A percentile compares a stretch with the other conserved stretches of the same genome.
phyloP scores from a whole-genome alignment of 2,113 vertebrate genomes.

The Neoarius graeffei region DNA sequence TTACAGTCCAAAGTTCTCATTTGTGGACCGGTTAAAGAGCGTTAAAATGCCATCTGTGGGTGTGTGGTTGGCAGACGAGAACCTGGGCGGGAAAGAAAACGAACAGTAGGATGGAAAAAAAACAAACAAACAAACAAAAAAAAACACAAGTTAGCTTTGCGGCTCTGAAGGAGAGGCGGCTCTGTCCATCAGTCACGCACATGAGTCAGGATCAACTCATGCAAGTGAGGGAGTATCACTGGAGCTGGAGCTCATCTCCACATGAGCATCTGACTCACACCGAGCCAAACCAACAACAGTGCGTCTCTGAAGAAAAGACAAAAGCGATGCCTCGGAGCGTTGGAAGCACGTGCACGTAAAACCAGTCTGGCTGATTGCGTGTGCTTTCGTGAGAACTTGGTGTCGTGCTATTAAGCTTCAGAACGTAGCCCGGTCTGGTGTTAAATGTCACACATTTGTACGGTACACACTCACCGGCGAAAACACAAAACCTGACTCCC shows the following conservation, averaged over 20 bases:
- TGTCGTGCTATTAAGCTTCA: constrained; percentile 13
- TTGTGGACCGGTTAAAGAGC: background rate
- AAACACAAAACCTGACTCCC: constrained; percentile 48
- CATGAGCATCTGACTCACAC: constrained; percentile 20
- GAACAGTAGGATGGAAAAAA: constrained; percentile 7
- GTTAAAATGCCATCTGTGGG: constrained; percentile 49
- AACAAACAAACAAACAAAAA: constrained; percentile 4
- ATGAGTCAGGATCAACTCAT: constrained; percentile 26
- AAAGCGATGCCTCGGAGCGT: background rate
- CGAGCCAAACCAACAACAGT: background rate
- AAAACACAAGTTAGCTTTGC: constrained; percentile 37
- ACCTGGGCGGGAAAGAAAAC: background rate
- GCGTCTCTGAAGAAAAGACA: too few species aligned
- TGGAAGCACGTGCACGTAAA: background rate
- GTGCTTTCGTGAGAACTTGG: constrained; percentile 29
- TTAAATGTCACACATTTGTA: constrained; percentile 60
- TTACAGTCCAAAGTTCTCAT: constrained; percentile 35
- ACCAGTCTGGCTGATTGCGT: constrained; percentile 25
- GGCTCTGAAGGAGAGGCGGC: constrained; percentile 28
- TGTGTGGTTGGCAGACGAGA: constrained; percentile 16
- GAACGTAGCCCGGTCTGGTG: background rate
- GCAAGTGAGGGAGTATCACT: constrained; percentile 17
- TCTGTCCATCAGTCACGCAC: background rate
- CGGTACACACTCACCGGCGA: constrained; percentile 33
- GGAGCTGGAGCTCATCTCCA: constrained; percentile 20